Base-by-base conservation (phyloP, 2,888 invertebrate species). In the Teleiodes luculella region DNA sequence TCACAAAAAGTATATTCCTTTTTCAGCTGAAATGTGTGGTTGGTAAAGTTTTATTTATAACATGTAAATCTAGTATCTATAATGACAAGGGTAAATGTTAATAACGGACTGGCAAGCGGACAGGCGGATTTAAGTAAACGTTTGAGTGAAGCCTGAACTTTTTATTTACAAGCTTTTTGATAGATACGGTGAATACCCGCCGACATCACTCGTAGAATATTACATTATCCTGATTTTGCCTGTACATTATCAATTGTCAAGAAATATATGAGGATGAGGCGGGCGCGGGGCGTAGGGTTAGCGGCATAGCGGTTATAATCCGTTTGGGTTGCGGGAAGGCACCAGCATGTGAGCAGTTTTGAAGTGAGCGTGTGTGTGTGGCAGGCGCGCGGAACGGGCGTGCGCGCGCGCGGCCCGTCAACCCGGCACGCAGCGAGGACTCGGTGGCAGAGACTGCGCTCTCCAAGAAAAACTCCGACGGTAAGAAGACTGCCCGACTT, bases 401-500 rank as follows among this genome's bases (percentile, higher is more conserved):
- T 53, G 79, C 76, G 73, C 80, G 83, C 72, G 66, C 81, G 68
- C 80, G 83, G 60, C 78, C 82, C 72, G 73, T 74, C 78, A 93
- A 94, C 90, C 92, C 94, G 65, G 93, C 94, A 83, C 93, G 93
- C 88, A 94, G 94, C 88, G 94, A 95, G 90, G 95, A 95, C 90
- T 94, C 94, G 66, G 94, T 95, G 76, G 92, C 94, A 68, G 95
- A 95, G 84, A 94, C 94, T 73, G 93, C 94, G 76, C 91, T 94
- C 84, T 93, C 93, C 83, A 95, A 95, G 91, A 94, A 93, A 91
- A 95, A 93, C 91, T 95, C 95, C 71, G 95, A 95, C 88, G 95
- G 95, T 95, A 93, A 93, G 94, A 91, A 71, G 73, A 69, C 57
- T 57, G 54, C 59, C 66, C 64, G 57, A 58, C 62, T 61, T 62